Evolutionary conservation across 1,140 invertebrate genomes (phyloP).

Genomic region (Hyposmocoma kahamanoa): DNA sequence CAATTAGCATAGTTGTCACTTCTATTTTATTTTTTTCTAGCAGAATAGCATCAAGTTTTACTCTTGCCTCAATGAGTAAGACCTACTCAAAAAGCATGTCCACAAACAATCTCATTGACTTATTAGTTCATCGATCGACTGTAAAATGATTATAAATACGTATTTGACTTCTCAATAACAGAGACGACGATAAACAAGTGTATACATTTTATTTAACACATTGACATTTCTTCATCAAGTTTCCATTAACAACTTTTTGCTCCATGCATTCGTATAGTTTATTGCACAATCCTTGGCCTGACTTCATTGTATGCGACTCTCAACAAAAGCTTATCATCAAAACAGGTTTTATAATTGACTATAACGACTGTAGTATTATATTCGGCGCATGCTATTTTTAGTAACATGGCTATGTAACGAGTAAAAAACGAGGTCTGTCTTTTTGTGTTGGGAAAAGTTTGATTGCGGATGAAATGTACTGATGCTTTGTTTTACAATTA

Average conservation of each 20-base stretch:
- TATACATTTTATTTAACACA: neutral
- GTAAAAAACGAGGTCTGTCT: too few species aligned
- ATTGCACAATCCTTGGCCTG: neutral
- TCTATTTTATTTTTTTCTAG: too few species aligned
- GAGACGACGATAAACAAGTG: neutral
- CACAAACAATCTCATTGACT: too few species aligned
- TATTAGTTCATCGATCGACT: neutral
- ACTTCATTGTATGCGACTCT: conserved; percentile 8
- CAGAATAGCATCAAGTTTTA: too few species aligned
- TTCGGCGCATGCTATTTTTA: conserved; percentile 24
- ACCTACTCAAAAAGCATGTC: too few species aligned
- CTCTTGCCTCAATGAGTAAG: too few species aligned
- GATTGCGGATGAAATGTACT: too few species aligned
- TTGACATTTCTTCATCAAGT: neutral
- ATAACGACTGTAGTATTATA: conserved; percentile 13
- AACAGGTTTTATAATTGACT: conserved; percentile 23
- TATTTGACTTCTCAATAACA: neutral
- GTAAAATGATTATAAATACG: neutral
- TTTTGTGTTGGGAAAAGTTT: too few species aligned
- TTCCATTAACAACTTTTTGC: neutral
- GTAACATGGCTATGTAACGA: conserved; percentile 3
- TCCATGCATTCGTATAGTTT: neutral
- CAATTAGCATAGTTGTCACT: neutral
- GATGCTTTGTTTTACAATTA: too few species aligned
- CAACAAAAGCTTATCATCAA: conserved; percentile 20